Percentiles rank a stretch among this genome's conserved stretches.
phyloP scores from a whole-genome alignment of 2,113 vertebrate genomes.

The Orycteropus afer region DNA sequence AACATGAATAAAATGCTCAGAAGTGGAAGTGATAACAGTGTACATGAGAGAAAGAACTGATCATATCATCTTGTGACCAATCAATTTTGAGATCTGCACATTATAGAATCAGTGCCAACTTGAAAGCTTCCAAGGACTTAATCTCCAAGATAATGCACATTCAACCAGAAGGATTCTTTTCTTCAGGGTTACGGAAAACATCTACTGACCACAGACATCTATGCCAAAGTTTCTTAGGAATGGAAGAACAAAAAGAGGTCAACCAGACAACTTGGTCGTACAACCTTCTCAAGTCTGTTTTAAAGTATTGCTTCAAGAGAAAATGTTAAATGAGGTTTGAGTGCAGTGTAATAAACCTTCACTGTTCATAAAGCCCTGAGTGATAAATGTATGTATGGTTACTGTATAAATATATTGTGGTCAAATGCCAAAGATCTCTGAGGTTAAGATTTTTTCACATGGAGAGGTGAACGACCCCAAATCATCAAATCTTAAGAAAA shows the following conservation, averaged over 20 bases:
- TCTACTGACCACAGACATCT: neutral
- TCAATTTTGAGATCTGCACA: neutral
- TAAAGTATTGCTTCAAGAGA: conserved; percentile 81
- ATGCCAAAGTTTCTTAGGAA: neutral
- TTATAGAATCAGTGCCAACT: neutral
- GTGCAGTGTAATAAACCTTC: conserved; percentile 86
- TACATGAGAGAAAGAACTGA: neutral
- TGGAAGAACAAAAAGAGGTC: fast-evolving
- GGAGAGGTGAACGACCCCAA: conserved; percentile 61
- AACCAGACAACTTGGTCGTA: neutral
- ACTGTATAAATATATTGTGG: conserved; percentile 81
- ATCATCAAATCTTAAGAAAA: conserved; percentile 56
- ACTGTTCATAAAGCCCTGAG: conserved; percentile 85
- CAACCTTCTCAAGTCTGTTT: conserved; percentile 71
- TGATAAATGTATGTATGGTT: conserved; percentile 85
- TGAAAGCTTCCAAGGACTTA: neutral
- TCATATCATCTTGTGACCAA: neutral
- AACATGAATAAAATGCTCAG: neutral
- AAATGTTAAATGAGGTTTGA: conserved; percentile 88
- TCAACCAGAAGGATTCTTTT: neutral
- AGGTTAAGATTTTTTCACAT: conserved; percentile 71
- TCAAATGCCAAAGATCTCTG: conserved; percentile 78
- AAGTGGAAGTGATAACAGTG: neutral
- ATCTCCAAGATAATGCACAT: neutral
- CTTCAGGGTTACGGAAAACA: neutral